A percentile compares a stretch with the other conserved stretches of the same genome.
Evolutionary conservation across 2,113 vertebrate species (phyloP).

Genomic region (Spermophilus dauricus): DNA sequence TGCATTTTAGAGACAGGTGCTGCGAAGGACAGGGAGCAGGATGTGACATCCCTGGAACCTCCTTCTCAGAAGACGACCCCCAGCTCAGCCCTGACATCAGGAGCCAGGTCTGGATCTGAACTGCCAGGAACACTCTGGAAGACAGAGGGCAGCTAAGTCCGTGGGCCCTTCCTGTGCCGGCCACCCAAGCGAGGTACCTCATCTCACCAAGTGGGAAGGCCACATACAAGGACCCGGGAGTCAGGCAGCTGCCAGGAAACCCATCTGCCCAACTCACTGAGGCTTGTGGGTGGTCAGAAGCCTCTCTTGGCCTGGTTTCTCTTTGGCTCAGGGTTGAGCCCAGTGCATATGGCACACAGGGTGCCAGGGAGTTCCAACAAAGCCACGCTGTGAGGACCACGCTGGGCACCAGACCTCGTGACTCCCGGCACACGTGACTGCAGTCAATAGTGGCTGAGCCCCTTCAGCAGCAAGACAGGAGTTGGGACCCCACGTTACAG

Average conservation of each 20-base stretch:
- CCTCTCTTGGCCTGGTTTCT: not conserved
- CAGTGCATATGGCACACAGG: too few species aligned
- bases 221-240: not conserved
- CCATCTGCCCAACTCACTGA: not conserved
- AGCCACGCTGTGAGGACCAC: not conserved
- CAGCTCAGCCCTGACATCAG: accelerated
- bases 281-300: too few species aligned
- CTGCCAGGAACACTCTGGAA: too few species aligned
- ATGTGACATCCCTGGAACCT: too few species aligned
- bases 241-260: not conserved
- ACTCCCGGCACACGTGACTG: not conserved
- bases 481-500: not conserved
- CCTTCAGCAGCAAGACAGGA: not conserved
- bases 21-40: too few species aligned
- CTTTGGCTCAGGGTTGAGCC: not conserved
- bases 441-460: not conserved
- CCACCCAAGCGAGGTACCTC: not conserved
- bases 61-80: too few species aligned
- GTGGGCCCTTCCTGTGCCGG: accelerated
- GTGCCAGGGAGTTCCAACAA: not conserved
- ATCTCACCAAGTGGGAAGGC: not conserved
- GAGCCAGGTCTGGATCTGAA: not conserved
- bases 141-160: not conserved
- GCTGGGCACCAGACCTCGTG: not conserved
- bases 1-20: too few species aligned